These are phyloP conservation scores for Taxidea taxus DNA, from an alignment of 2,113 vertebrate species.

Conservation along the genomic window DNA sequence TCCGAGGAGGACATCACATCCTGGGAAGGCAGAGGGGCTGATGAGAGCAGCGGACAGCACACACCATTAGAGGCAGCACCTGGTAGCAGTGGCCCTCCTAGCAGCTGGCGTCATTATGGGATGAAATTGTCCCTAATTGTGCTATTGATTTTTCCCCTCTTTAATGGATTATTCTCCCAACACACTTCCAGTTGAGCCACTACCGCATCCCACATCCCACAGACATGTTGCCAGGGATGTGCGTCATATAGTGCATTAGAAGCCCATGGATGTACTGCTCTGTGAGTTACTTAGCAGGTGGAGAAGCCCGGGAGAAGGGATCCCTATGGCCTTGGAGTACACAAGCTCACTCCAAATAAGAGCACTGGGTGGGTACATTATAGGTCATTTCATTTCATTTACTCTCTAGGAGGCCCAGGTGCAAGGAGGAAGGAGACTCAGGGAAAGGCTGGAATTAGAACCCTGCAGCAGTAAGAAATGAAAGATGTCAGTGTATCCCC, in stretches of 20 bases:
- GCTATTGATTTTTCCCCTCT: slow-evolving; percentile 81
- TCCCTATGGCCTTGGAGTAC: neutral
- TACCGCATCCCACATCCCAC: slow-evolving; percentile 17
- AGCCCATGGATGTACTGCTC: neutral
- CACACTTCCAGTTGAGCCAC: slow-evolving; percentile 69
- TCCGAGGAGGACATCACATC: neutral
- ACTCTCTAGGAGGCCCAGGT: neutral
- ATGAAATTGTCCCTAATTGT: slow-evolving; percentile 83
- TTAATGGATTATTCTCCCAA: slow-evolving; percentile 82
- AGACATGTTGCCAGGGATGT: slow-evolving; percentile 62
- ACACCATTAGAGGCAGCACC: slow-evolving; percentile 24
- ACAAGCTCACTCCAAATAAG: neutral
- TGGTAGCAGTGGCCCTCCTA: slow-evolving; percentile 51
- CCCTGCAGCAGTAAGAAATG: accelerated
- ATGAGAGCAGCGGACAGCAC: neutral
- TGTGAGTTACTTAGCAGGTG: neutral
- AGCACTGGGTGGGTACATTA: neutral
- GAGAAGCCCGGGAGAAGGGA: neutral
- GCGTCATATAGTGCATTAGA: slow-evolving; percentile 7
- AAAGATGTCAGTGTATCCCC: neutral
- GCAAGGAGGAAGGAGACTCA: neutral
- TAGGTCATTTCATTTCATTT: neutral
- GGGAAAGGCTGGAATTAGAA: neutral
- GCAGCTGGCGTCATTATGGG: slow-evolving; percentile 76
- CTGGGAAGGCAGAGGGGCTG: neutral